Conservation (phyloP, 2,888 invertebrate genomes). For the Onthophagus sagittarius region DNA sequence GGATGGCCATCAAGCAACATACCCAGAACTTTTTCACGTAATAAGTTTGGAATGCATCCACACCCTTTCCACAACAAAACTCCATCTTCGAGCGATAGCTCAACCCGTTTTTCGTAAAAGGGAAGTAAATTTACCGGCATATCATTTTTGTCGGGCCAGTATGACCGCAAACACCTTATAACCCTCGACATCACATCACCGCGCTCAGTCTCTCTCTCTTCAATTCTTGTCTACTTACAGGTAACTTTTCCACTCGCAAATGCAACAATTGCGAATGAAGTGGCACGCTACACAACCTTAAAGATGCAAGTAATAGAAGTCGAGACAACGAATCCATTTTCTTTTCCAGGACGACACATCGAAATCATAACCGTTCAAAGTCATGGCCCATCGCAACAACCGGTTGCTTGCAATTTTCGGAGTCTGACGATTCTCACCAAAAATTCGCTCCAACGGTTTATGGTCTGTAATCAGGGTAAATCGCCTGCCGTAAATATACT, state of each 20-base stretch:
- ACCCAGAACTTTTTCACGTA: slow-evolving; percentile 18
- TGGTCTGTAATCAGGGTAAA: background rate
- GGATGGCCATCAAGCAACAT: slow-evolving; percentile 9
- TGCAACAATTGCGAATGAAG: background rate
- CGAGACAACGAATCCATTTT: slow-evolving; percentile 20
- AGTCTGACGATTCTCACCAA: no score
- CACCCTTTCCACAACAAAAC: slow-evolving; percentile 25
- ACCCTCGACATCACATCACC: background rate
- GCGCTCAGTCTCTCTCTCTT: background rate
- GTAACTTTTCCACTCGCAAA: slow-evolving; percentile 4
- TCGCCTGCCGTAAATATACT: slow-evolving; percentile 4
- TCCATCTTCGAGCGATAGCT: slow-evolving; percentile 24
- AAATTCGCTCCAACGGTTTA: no score
- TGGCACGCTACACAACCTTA: background rate
- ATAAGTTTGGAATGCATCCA: slow-evolving; percentile 14
- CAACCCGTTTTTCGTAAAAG: slow-evolving; percentile 28
- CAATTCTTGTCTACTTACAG: background rate
- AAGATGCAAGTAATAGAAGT: background rate
- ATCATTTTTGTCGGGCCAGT: background rate
- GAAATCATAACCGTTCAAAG: slow-evolving; percentile 18
- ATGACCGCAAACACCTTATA: no score
- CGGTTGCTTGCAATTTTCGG: no score
- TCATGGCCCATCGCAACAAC: slow-evolving; percentile 15
- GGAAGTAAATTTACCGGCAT: slow-evolving; percentile 13
- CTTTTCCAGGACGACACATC: slow-evolving; percentile 16